Base-by-base conservation (phyloP, 2,888 invertebrate genomes). In the Omphaloscelis lunosa region DNA sequence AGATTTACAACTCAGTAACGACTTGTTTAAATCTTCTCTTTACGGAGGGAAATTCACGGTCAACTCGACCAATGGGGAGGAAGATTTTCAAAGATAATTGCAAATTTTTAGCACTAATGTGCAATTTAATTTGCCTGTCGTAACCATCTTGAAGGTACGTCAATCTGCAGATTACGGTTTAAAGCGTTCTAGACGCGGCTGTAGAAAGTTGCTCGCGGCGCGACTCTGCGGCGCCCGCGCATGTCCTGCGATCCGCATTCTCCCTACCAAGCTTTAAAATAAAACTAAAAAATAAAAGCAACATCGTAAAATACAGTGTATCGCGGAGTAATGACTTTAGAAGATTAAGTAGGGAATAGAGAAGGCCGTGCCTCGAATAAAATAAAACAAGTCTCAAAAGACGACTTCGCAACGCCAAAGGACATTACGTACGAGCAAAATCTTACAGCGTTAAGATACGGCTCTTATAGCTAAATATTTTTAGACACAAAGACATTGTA, bases 131-230 rank as follows among this genome's bases (percentile, higher is more conserved):
- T 95, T 93, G 93, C 94, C 90, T 94, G 95, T 95, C 94, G 95
- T 95, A 95, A 96, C 92, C 93, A 94, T 95, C 94, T 92, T 90
- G 89, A 91, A 92, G 95, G 95, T 95, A 94, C 95, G 95, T 96
- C 96, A 96, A 96, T 95, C 96, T 93, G 93, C 93, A 94, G 96
- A 96, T 96, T 96, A 96, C 96, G 91, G 96, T 95, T 95, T 95
- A 96, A 95, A 95, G 93, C 93, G 95, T 92, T 96, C 95, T 96
- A 96, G 96, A 96, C 95, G 94, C 93, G 92, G 93, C 91, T 93
- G 96, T 96, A 96, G 96, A 96, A 96, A 96, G 96, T 96, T 95
- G 95, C 92, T 96, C 94, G 96, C 90, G 96, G 93, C 96, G 96
- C 96, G 96, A 96, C 96, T 94, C 90, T 83, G 88, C 92, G 96